Conservation (phyloP, 2,113 vertebrate genomes). For the Hylia prasina region DNA sequence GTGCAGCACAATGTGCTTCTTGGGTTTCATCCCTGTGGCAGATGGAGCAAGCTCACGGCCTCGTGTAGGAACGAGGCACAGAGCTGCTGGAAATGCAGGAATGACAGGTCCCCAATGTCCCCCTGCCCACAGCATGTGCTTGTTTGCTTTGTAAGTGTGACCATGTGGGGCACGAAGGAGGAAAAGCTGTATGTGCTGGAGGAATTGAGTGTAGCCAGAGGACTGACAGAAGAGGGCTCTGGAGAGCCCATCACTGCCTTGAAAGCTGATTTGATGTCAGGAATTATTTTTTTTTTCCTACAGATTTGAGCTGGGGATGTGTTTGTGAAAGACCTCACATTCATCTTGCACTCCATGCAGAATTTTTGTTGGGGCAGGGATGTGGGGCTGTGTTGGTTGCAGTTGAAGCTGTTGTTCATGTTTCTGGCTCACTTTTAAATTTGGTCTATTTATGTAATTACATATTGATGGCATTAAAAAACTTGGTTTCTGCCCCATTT, state of each 20-base stretch:
- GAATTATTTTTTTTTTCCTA: background rate
- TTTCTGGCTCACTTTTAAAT: background rate
- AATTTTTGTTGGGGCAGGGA: background rate
- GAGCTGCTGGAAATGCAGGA: background rate
- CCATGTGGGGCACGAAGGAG: background rate
- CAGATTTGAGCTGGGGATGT: background rate
- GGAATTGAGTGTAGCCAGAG: background rate
- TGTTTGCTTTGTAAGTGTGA: background rate
- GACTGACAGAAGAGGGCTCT: background rate
- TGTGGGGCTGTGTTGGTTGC: background rate
- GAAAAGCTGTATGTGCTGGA: background rate
- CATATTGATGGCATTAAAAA: background rate
- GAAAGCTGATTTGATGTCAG: background rate
- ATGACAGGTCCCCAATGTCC: background rate
- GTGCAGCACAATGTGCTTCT: background rate
- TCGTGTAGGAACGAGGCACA: background rate
- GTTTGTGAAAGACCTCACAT: background rate
- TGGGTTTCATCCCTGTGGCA: slow-evolving; percentile 1
- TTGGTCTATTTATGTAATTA: background rate
- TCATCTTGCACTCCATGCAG: background rate
- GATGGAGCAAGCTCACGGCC: background rate
- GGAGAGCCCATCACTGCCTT: background rate
- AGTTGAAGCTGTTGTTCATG: background rate
- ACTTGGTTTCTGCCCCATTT: background rate
- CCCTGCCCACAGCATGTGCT: background rate